Conservation (phyloP, 2,113 vertebrate species). For the Anas platyrhynchos region DNA sequence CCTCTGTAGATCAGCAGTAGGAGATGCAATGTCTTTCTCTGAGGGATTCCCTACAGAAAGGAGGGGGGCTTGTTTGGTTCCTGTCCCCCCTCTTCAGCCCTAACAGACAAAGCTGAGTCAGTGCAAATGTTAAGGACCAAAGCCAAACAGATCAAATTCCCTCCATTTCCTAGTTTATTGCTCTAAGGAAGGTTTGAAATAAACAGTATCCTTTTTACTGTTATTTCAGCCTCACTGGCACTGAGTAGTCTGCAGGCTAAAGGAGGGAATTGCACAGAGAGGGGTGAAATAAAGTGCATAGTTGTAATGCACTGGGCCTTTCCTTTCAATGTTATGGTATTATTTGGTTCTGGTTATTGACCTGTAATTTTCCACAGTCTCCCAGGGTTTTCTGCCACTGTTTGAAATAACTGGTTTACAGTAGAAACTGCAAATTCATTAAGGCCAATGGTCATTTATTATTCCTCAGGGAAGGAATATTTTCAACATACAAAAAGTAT, state of each 20-base stretch:
- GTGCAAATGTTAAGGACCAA: neutral
- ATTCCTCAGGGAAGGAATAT: neutral
- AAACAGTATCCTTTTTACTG: neutral
- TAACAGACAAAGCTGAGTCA: neutral
- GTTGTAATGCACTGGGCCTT: neutral
- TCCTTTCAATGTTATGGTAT: neutral
- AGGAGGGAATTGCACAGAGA: neutral
- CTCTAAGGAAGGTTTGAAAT: neutral
- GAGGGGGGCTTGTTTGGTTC: neutral
- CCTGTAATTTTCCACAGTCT: neutral
- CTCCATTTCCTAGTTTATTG: neutral
- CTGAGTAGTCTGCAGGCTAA: neutral
- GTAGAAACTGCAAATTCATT: neutral
- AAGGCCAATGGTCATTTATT: neutral
- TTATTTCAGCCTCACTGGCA: neutral
- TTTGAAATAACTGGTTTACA: neutral
- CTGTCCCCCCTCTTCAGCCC: neutral
- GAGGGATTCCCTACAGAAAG: neutral
- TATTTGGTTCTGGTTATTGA: neutral
- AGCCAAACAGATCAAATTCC: neutral
- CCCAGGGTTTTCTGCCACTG: neutral
- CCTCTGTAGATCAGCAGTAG: accelerated
- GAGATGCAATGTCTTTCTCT: accelerated
- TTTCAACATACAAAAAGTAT: neutral
- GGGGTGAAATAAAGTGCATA: neutral